Base-by-base conservation (phyloP, 2,113 vertebrate genomes). In the Misgurnus anguillicaudatus region DNA sequence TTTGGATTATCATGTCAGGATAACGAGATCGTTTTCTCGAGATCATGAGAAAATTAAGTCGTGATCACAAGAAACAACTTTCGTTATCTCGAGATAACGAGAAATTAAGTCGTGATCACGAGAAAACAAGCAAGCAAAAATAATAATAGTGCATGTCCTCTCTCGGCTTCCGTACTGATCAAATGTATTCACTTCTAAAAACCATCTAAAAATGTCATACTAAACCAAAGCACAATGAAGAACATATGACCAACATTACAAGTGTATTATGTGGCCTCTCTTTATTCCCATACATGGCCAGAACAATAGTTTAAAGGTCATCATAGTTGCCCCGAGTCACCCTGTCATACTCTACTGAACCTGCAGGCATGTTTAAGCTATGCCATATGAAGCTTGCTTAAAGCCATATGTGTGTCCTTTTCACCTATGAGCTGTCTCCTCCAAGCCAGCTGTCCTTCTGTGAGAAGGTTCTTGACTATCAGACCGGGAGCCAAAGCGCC, bases 371-470 rank as follows among this genome's bases (percentile, higher is more conserved):
- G 57, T 45, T 13, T 55, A 19, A 13, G 19, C 47, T 42, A 53
- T 61, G 65, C 47, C 48, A 60, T 53, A 41, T 38, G 16, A 51
- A 60, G 55, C 19, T 55, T 11, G 45, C 41, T 77, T 31, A 55
- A 16, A 66, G 61, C 65, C 39, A 0, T 24, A 53, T 9, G 24
- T 64, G 58, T 36, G 58, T 75, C 58, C 72, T 75, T 14, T 62
- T 62, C 72, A 62, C 58, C 58, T 62, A 62, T 75, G 72, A 62
- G 72, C 42, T 62, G 21, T 62, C 41, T 75, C 57, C 72, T 75
- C 60, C 58, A 47, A 75, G 72, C 58, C 42, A 75, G 58, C 24
- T 24, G 21, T 75, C 72, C 58, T 45, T 75, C 72, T 31, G 19
- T 1, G 14, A 41, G 24, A 75, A 75, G 53, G 53, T 73, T 73